A percentile compares a stretch with the other conserved stretches of the same genome.
phyloP scores from a whole-genome alignment of 35 echinoderm and acorn worm species.

The Ophiothrix spiculata region DNA sequence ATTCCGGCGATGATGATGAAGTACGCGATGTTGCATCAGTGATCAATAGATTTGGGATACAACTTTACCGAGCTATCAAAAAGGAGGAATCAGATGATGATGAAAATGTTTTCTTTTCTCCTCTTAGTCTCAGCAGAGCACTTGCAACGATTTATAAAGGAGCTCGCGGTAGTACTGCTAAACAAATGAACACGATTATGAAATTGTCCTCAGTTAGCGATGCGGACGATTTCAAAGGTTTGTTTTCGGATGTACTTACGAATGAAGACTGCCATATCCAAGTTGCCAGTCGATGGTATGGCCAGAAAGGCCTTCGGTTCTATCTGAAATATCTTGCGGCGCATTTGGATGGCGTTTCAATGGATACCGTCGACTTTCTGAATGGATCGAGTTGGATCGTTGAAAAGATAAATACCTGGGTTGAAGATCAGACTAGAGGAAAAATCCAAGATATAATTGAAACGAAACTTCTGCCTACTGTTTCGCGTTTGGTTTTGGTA shows the following conservation, averaged over 20 bases:
- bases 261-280: too few relatives aligned
- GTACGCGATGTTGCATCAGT: too few relatives aligned
- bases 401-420: slow-evolving; percentile 52
- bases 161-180: slow-evolving; percentile 41
- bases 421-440: slow-evolving; percentile 30
- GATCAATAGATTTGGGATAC: too few relatives aligned
- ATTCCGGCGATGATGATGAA: too few relatives aligned
- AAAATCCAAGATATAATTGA: slow-evolving; percentile 46
- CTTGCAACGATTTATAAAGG: slow-evolving; percentile 68
- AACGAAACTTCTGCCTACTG: slow-evolving; percentile 8
- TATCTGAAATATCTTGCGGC: slow-evolving; percentile 36
- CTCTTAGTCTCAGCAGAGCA: slow-evolving; percentile 46
- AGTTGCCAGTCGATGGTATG: slow-evolving; percentile 56
- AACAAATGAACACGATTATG: slow-evolving; percentile 52
- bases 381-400: not conserved
- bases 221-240: too few relatives aligned
- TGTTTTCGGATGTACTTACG: too few relatives aligned
- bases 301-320: slow-evolving; percentile 35
- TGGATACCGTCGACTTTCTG: slow-evolving; percentile 44
- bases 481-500: slow-evolving; percentile 53
- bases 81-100: too few relatives aligned
- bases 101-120: slow-evolving; percentile 71
- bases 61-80: too few relatives aligned
- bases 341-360: not conserved
- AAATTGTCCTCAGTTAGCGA: slow-evolving; percentile 37